Base-by-base conservation (phyloP, 2,797 vertebrate species). In the Crenichthys baileyi region DNA sequence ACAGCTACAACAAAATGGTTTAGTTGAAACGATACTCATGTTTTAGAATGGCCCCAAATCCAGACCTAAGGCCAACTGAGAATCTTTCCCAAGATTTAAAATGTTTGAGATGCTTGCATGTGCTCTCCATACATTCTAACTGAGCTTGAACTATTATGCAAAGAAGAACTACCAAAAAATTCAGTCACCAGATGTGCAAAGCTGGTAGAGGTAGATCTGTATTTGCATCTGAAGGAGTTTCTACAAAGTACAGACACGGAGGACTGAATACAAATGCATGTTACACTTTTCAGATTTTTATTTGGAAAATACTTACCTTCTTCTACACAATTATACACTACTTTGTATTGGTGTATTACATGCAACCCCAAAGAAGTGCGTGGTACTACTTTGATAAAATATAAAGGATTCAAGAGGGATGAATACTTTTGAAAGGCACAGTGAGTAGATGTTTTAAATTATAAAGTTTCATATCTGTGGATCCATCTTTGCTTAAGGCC, bases 391-490 rank as follows among this genome's bases (percentile, higher is more conserved):
- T 4, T 18, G 50, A 51, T 9, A 18, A 51, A 39, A 24, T 39
- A 12, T 15, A 13, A 48, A 48, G 11, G 46, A 2, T 67, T 67
- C 22, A 67, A 67, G 63, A 41, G 63, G 31, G 46, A n/a, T 6
- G 3, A 2, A 15, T n/a, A 12, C 39, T 68, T 46, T 70, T 70
- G 11, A 24, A 46, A n/a, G 13, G 22, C 22, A 46, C 67, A n/a
- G 36, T 13, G 67, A 46, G 41, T 13, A 58, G 20, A 58, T 79
- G 72, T 76, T 79, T 71, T 71, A n/a, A 88, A 81, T 68, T 77
- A 51, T 65, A 85, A 77, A 76, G 80, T 79, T 73, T 50, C 55
- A 78, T 31, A 77, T 80, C 44, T 72, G 5, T 26, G 26, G 75
- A 76, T 70, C 26, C 2, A 39, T 31, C 83, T 77, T 85, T 50